phyloP scores from a whole-genome alignment of 1,140 invertebrate genomes.

The Calliphora vicina region DNA sequence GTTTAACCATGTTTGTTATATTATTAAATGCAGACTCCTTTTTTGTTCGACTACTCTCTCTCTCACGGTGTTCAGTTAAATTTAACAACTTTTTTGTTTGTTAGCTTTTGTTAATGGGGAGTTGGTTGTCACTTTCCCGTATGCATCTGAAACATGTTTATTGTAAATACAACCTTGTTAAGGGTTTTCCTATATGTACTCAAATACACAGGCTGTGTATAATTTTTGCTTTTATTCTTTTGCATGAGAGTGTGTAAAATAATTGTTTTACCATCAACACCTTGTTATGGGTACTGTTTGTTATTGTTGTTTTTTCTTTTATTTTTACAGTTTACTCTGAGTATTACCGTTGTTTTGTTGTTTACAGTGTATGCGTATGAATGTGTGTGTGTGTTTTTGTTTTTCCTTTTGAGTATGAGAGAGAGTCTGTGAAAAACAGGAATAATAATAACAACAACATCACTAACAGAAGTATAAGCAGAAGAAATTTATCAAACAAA shows the following conservation, averaged over 20 bases:
- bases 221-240: background rate
- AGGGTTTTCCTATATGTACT: background rate
- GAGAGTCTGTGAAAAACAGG: background rate
- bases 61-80: background rate
- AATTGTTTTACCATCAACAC: background rate
- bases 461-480: background rate
- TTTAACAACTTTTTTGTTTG: background rate
- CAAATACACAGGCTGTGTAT: too few species aligned
- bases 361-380: background rate
- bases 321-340: background rate
- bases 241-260: background rate
- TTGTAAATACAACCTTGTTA: slow-evolving; percentile 6
- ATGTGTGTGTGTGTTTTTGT: background rate
- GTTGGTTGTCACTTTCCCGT: background rate
- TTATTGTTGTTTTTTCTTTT: background rate
- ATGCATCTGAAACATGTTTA: background rate
- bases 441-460: background rate
- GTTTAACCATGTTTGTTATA: background rate
- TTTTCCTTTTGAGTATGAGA: background rate
- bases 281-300: background rate
- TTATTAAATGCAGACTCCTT: background rate
- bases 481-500: too few species aligned
- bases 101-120: background rate
- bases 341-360: background rate
- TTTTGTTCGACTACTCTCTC: background rate